Evolutionary conservation across 2,113 vertebrate genomes (phyloP).

Genomic region (Sminthopsis crassicaudata): DNA sequence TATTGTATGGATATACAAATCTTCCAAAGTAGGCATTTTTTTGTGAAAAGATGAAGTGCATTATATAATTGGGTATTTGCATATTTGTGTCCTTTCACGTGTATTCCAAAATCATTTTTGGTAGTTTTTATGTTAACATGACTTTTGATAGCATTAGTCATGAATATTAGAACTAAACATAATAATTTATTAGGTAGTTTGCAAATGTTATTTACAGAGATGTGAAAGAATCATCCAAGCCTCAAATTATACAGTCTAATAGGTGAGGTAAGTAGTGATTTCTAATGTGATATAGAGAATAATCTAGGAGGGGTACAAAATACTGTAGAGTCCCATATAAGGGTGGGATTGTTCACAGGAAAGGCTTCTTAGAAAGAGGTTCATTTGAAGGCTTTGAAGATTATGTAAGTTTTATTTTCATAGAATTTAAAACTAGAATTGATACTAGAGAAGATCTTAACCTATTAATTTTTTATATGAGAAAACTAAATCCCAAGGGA

Average conservation of each 20-base stretch:
- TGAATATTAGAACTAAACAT: not conserved
- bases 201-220: not conserved
- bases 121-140: not conserved
- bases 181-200: not conserved
- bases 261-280: not conserved
- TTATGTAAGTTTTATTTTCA: not conserved
- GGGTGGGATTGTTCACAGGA: not conserved
- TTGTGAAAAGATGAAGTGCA: not conserved
- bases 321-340: not conserved
- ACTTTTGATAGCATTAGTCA: not conserved
- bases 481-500: not conserved
- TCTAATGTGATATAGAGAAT: not conserved
- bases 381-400: not conserved
- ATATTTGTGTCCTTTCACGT: not conserved
- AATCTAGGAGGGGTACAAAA: not conserved
- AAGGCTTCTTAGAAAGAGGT: not conserved
- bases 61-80: not conserved
- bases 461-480: not conserved
- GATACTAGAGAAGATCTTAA: not conserved
- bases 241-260: not conserved
- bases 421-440: not conserved
- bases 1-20: not conserved
- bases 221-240: not conserved
- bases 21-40: not conserved
- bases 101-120: not conserved